A percentile compares a stretch with the other conserved stretches of the same genome.
These are phyloP conservation scores for Cichlasoma orientale DNA, from an alignment of 2,797 vertebrate genomes.

Conservation along the genomic window DNA sequence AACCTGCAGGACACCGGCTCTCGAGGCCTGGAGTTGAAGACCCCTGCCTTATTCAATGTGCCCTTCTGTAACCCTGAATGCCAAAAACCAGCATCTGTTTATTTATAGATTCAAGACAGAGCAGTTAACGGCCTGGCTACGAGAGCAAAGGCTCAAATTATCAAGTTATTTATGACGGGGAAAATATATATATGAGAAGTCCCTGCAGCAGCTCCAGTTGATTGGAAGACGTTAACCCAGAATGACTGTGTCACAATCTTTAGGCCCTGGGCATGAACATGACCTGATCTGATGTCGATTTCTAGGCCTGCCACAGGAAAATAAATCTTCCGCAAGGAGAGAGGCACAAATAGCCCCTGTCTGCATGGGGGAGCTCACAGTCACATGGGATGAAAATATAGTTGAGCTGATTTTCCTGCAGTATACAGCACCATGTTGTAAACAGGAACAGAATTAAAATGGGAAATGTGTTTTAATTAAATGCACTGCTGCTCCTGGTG, in stretches of 20 bases:
- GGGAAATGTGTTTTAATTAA: neutral
- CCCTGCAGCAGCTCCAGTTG: neutral
- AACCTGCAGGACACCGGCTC: too few species aligned
- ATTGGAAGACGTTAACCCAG: neutral
- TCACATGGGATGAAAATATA: neutral
- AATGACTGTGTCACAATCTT: neutral
- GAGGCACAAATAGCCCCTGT: neutral
- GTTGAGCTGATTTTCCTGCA: neutral
- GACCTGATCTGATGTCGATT: neutral
- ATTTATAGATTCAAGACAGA: neutral
- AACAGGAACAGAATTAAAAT: neutral
- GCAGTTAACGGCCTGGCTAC: neutral
- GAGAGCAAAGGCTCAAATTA: neutral
- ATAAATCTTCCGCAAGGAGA: neutral
- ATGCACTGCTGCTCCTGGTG: neutral
- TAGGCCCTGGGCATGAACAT: neutral
- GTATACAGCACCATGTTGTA: neutral
- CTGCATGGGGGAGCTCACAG: neutral
- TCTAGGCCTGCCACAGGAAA: neutral
- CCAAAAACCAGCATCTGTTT: neutral
- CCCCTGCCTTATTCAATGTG: too few species aligned
- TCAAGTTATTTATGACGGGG: neutral
- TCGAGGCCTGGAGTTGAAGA: too few species aligned
- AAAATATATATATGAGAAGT: neutral
- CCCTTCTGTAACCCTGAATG: neutral